Evolutionary conservation across 2,888 invertebrate species (phyloP).

Genomic region (Nomada flava): DNA sequence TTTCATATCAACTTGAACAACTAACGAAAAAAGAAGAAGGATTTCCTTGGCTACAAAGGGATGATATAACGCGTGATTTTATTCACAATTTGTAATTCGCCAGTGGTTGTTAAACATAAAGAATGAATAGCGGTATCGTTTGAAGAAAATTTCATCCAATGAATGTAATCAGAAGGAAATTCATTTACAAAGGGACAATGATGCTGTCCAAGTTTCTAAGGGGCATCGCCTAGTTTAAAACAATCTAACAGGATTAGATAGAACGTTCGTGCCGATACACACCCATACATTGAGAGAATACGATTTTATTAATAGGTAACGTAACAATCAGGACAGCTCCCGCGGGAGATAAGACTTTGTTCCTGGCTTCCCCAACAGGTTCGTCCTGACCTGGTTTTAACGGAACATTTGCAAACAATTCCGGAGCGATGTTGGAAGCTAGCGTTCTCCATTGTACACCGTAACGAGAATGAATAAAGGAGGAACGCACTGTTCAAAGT

Average conservation of each 20-base stretch:
- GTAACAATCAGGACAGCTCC: slow-evolving; percentile 64
- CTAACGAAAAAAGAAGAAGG: no score
- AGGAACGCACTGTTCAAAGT: slow-evolving; percentile 23
- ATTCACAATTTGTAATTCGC: no score
- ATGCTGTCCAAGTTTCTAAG: background rate
- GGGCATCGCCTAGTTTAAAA: background rate
- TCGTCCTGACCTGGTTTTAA: slow-evolving; percentile 68
- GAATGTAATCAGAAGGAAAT: background rate
- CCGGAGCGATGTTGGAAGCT: slow-evolving; percentile 45
- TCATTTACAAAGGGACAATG: background rate
- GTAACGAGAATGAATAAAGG: slow-evolving; percentile 45
- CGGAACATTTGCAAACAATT: slow-evolving; percentile 61
- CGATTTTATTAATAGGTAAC: slow-evolving; percentile 65
- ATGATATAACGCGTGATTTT: no score
- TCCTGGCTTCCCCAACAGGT: slow-evolving; percentile 55
- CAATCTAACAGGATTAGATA: slow-evolving; percentile 33
- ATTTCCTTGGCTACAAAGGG: no score
- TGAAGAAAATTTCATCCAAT: background rate
- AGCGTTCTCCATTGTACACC: slow-evolving; percentile 44
- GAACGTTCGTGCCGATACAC: background rate
- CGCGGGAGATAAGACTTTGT: slow-evolving; percentile 66
- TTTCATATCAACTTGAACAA: no score
- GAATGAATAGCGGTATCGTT: background rate
- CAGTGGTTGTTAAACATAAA: no score
- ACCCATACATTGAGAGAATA: slow-evolving; percentile 12